Evolutionary conservation across 2,797 vertebrate species (phyloP), one percentile per base, ranked within the genome.

Genomic region (Rhinichthys osculus): DNA sequence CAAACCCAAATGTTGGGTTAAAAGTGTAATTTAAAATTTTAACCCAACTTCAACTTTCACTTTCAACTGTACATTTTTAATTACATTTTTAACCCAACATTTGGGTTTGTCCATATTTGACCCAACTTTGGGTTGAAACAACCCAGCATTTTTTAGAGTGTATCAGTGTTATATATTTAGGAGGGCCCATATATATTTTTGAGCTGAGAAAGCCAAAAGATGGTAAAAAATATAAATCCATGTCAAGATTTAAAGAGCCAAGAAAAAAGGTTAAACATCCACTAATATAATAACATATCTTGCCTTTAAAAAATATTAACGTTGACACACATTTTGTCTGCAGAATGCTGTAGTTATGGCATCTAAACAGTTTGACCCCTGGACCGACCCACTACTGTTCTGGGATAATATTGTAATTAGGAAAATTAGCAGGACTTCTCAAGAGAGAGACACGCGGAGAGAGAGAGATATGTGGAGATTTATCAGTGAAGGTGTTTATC

Each of bases 351-450:
- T 27, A 7, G 35, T 78, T 64, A 9, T 30, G 14, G 7, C n/a
- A 62, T 78, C 19, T 42, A 44, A 59, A 7, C 52, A 44, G 16
- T 50, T 54, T 54, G 47, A 54, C 79, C 33, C 23, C 50, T 17
- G 47, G 7, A 23, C 42, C 6, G 21, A 11, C 50, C n/a, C 14
- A 44, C 54, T 27, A 42, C 54, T 30, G 38, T 71, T 62, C 70
- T 84, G 62, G 57, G 44, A 66, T 79, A 88, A 73, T n/a, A 54
- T 33, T 73, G 27, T 72, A 81, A 85, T 81, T 83, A 71, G 76
- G 52, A 27, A 84, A 69, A 82, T 84, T 79, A 86, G 84, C 38
- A 66, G 21, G 16, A 59, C n/a, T 86, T 76, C 70, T 76, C 62
- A 67, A 13, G 17, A n/a, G 40, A 87, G 71, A 59, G 8, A n/a